Conservation (phyloP, 92 coral and sea anemone genomes). For the Pocillopora grandis region DNA sequence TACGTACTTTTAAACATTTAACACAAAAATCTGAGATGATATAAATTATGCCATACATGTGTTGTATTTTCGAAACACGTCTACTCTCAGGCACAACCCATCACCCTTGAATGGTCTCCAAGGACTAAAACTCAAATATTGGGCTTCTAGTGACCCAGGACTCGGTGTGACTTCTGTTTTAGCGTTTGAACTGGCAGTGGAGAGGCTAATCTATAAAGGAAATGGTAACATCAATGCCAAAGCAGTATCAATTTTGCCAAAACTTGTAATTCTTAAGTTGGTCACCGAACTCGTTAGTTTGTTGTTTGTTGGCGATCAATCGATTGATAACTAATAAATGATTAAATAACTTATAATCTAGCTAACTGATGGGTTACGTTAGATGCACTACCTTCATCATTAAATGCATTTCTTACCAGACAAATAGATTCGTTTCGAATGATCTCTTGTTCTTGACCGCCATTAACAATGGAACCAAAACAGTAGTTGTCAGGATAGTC, state of each 20-base stretch:
- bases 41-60: background rate
- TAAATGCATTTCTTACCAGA: background rate
- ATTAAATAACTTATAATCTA: background rate
- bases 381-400: background rate
- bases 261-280: background rate
- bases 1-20: background rate
- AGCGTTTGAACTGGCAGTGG: background rate
- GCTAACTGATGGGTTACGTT: background rate
- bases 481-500: conserved; percentile 30
- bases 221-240: background rate
- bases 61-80: background rate
- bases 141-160: background rate
- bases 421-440: background rate
- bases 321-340: no score
- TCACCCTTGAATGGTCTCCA: conserved; percentile 12
- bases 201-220: background rate
- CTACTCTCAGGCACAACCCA: conserved; percentile 23
- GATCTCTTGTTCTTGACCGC: background rate
- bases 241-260: background rate
- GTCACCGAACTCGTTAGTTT: no score
- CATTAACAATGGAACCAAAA: conserved; percentile 24
- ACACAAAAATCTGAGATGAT: no score
- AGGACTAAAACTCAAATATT: conserved; percentile 5
- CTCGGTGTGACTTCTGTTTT: background rate
- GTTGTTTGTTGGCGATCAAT: no score